A percentile compares a stretch with the other conserved stretches of the same genome.
Evolutionary conservation across 2,113 vertebrate genomes (phyloP).

Genomic region (Indri indri): DNA sequence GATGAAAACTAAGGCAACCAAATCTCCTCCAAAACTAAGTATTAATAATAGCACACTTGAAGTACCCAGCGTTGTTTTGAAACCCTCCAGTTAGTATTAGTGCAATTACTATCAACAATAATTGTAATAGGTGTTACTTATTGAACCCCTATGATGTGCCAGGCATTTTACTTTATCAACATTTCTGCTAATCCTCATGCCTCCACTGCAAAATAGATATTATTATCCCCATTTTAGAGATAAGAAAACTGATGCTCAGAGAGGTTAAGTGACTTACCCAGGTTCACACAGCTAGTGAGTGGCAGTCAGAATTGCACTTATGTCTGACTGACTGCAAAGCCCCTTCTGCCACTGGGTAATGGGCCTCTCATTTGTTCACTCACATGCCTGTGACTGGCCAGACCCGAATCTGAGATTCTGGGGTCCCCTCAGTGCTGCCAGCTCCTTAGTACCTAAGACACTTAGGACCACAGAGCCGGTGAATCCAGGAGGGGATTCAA

Average conservation of each 20-base stretch:
- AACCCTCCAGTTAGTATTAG: not conserved
- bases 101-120: not conserved
- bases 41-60: not conserved
- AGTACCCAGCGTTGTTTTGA: not conserved
- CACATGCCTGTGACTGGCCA: not conserved
- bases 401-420: not conserved
- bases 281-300: not conserved
- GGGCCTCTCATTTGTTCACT: not conserved
- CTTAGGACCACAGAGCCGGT: not conserved
- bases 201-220: not conserved
- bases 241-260: not conserved
- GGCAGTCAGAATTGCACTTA: not conserved
- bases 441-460: not conserved
- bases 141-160: not conserved
- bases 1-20: slow-evolving; percentile 85
- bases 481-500: not conserved
- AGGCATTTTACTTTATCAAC: not conserved
- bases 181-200: not conserved
- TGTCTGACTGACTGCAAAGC: not conserved
- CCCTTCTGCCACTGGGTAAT: not conserved
- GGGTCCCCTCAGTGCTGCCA: not conserved
- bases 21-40: slow-evolving; percentile 24
- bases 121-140: not conserved
- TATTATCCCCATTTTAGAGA: not conserved
- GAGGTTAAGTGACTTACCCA: too few relatives aligned